phyloP scores from a whole-genome alignment of 2,888 invertebrate species.

The Chrysolina haemoptera region DNA sequence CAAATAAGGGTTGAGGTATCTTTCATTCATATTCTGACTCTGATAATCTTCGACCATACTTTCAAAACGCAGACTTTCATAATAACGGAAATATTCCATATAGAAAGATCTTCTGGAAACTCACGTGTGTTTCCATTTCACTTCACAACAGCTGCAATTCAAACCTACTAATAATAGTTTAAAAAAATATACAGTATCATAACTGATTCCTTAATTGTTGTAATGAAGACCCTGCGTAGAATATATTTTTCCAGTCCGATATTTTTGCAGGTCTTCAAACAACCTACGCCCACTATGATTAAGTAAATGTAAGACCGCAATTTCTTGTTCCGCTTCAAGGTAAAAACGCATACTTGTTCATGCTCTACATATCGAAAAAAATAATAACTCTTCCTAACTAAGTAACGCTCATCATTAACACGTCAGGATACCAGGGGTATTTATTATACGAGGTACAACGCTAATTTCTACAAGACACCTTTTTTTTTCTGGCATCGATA shows the following conservation, averaged over 20 bases:
- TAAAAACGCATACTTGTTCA: conserved; percentile 35
- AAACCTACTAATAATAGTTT: not conserved
- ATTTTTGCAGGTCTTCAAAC: not conserved
- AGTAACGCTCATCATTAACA: conserved; percentile 11
- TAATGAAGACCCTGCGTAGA: not conserved
- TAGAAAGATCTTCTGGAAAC: not conserved
- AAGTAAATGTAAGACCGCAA: conserved; percentile 40
- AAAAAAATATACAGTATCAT: conserved; percentile 7
- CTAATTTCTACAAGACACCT: not conserved
- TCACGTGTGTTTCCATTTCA: not conserved
- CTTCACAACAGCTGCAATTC: not conserved
- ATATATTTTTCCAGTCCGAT: conserved; percentile 1
- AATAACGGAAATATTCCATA: too few species aligned
- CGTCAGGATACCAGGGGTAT: not conserved
- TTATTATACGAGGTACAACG: not conserved
- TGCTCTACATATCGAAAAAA: conserved; percentile 29
- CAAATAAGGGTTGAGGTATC: too few species aligned
- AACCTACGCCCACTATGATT: conserved; percentile 23
- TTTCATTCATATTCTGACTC: too few species aligned
- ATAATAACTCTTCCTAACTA: conserved; percentile 19
- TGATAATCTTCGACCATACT: too few species aligned
- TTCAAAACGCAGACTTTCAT: too few species aligned
- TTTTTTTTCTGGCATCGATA: not conserved
- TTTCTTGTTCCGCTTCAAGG: conserved; percentile 35
- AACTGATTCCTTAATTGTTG: conserved; percentile 1